Percentiles rank a stretch among this genome's conserved stretches.
Conservation (phyloP, 2,888 invertebrate species). For the Caenorhabditis panamensis region DNA sequence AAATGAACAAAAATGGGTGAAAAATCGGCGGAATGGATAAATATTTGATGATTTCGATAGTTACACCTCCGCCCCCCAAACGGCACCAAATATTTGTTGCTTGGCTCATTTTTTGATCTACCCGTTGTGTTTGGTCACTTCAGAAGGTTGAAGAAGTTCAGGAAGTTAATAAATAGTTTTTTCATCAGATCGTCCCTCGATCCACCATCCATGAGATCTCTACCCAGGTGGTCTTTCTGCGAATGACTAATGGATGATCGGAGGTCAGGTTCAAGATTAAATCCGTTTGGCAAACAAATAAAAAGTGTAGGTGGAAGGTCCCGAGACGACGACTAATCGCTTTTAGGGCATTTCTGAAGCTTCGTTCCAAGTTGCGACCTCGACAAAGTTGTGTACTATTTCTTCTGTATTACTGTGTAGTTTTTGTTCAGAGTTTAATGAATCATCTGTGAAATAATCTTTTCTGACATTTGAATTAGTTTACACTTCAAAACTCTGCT, state of each 20-base stretch:
- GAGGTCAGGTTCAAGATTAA: conserved; percentile 44
- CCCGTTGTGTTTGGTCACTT: not conserved
- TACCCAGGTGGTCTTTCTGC: conserved; percentile 7
- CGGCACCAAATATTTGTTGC: conserved; percentile 52
- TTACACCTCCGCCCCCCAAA: conserved; percentile 41
- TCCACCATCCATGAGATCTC: not conserved
- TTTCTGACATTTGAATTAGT: no score
- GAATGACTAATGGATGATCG: conserved; percentile 3
- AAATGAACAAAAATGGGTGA: conserved; percentile 1
- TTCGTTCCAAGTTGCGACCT: not conserved
- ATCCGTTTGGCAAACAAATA: conserved; percentile 46
- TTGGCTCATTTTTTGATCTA: conserved; percentile 26
- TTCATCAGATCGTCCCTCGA: not conserved
- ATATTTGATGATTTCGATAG: conserved; percentile 56
- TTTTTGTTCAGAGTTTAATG: no score
- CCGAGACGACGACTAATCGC: conserved; percentile 27
- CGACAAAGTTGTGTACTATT: not conserved
- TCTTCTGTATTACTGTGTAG: no score
- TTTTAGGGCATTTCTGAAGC: conserved; percentile 3
- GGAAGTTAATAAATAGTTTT: not conserved
- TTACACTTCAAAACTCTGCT: not conserved
- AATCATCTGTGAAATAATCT: no score
- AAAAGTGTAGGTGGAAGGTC: conserved; percentile 11
- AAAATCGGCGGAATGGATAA: conserved; percentile 29
- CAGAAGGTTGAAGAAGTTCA: not conserved